A percentile compares a stretch with the other conserved stretches of the same genome.
phyloP scores from a whole-genome alignment of 2,888 invertebrate genomes.

The Eupithecia insigniata region DNA sequence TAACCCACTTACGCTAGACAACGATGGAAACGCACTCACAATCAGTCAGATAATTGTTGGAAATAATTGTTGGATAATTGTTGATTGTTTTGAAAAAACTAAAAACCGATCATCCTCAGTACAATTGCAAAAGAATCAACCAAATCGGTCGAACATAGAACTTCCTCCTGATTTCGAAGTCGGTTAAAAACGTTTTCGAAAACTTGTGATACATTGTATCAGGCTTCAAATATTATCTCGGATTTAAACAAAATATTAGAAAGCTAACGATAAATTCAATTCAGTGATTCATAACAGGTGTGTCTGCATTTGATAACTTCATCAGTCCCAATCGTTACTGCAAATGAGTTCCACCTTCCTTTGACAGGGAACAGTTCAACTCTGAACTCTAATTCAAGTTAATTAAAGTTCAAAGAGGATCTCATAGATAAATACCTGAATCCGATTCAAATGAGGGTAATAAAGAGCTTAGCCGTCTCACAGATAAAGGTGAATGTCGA shows the following conservation, averaged over 20 bases:
- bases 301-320: constrained; percentile 26
- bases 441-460: constrained; percentile 31
- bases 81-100: background rate
- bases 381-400: constrained; percentile 21
- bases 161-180: no score
- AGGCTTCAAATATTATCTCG: background rate
- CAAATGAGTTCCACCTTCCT: constrained; percentile 25
- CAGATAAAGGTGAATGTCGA: constrained; percentile 18
- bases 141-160: no score
- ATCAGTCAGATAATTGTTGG: no score
- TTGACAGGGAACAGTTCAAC: constrained; percentile 10
- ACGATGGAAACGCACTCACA: background rate
- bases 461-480: constrained; percentile 20
- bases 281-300: constrained; percentile 23
- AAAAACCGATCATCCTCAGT: no score
- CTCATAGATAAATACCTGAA: constrained; percentile 7
- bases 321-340: constrained; percentile 35
- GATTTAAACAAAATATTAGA: background rate
- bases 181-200: background rate
- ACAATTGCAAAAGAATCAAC: no score
- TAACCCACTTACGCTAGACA: background rate
- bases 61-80: no score
- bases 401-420: constrained; percentile 10
- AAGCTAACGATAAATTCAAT: constrained; percentile 4
- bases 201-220: background rate